Evolutionary conservation across 1,140 invertebrate species (phyloP), one percentile per base, ranked within the genome.

Genomic region (Argopecten irradians): DNA sequence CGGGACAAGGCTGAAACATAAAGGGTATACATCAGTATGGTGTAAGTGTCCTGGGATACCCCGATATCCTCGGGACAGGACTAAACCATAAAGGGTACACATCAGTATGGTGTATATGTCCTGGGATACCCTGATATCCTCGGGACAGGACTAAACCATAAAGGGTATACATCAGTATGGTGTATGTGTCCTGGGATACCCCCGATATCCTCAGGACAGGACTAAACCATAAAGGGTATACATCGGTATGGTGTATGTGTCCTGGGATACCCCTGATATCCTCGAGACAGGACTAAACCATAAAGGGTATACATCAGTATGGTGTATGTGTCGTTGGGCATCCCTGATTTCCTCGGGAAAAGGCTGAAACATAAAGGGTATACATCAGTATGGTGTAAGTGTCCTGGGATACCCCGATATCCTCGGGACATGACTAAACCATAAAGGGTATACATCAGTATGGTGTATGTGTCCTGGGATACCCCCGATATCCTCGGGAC

Each of bases 371-470:
- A 55, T 16, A 22, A 71, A 95, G 87, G 14, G 90, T 92, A 87
- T 93, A 94, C 87, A 94, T 91, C 11, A 93, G 92, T 35, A 95
- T 91, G 13, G 84, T 89, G 90, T 94, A 95, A 41, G 93, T 89
- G 7, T 92, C 84, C 0, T 46, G 5, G 13, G 91, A 83, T 36
- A 94, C 92, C 22, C 88, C 83, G 87, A 83, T 82, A 94, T 94
- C 0, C 43, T 55, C 19, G 94, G 94, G 7, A 82, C 88, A 0
- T 94, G 92, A 87, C 94, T 95, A 91, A 89, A 92, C 91, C n/a
- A 88, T 71, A 84, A 43, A 13, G 46, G 34, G 11, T 19, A 0
- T 0, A 82, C 14, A 19, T 33, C 36, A 55, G 22, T 11, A 13
- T 55, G 14, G 43, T 55, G 14, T 19, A 55, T 55, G 22, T 55